A percentile compares a stretch with the other conserved stretches of the same genome.
Evolutionary conservation across 1,140 invertebrate genomes (phyloP).

Genomic region (Acromyrmex heyeri): DNA sequence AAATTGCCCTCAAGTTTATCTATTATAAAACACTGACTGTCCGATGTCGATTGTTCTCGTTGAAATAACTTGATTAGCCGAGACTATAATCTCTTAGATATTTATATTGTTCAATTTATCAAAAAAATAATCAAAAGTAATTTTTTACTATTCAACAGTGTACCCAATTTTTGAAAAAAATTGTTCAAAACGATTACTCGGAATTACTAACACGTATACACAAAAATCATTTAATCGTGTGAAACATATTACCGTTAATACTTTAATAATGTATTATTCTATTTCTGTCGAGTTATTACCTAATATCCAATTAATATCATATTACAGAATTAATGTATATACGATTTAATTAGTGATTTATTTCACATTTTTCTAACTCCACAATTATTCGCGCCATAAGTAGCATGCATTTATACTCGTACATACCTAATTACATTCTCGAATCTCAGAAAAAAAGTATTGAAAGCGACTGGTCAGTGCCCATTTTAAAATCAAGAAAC

Average conservation of each 20-base stretch:
- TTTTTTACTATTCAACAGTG: neutral
- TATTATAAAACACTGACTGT: neutral
- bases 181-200: neutral
- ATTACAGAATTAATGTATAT: neutral
- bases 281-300: neutral
- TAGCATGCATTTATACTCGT: neutral
- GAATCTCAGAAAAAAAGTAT: neutral
- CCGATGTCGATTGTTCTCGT: neutral
- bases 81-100: neutral
- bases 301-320: neutral
- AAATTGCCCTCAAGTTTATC: neutral
- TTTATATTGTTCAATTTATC: neutral
- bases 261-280: neutral
- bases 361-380: neutral
- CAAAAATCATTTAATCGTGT: neutral
- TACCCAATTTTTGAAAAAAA: neutral
- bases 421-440: neutral
- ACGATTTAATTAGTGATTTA: slow-evolving; percentile 8
- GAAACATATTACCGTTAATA: neutral
- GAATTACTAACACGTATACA: neutral
- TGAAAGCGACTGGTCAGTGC: neutral
- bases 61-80: neutral
- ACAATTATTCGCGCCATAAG: neutral
- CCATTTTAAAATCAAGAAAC: neutral
- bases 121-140: slow-evolving; percentile 1